Evolutionary conservation across 2,797 vertebrate species (phyloP), one percentile per base, ranked within the genome.

Genomic region (Salmo trutta): DNA sequence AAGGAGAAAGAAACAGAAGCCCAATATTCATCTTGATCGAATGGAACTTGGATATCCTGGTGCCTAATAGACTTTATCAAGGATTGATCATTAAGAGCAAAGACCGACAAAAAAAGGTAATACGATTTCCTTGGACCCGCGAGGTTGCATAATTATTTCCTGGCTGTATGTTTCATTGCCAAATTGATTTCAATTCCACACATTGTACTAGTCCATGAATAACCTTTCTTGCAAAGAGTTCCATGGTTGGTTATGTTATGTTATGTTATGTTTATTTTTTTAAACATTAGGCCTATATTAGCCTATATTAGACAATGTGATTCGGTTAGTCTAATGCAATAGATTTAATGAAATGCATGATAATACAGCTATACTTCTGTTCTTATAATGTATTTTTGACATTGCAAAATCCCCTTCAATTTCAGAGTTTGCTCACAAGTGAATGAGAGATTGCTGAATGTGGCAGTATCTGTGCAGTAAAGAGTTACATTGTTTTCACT

Each of bases 41-140:
- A 79, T 77, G 90, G 86, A 83, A 87, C 69, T 75, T 82, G 85
- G 80, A 86, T 78, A 84, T 78, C 41, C 73, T 73, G 65, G 59
- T 71, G 68, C 65, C 56, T 82, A 75, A 68, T 77, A 62, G 53
- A 79, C 53, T 6, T 75, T 77, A 80, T 64, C 73, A 86, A 81
- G 81, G 36, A 79, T 71, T 41, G 77, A 67, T 31, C 74, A 79
- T 67, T 67, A 65, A 56, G 36, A 65, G 21, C 64, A 85, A 66
- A 84, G 75, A 71, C 51, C 78, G 73, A 56, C 36, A 51, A 52
- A 21, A 74, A 75, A 65, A 81, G 84, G 85, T 83, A 67, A 29
- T 29, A 78, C 21, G 21, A 10, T 6, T 24, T 51, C 14, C 36
- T 24, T 24, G 19, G 21, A 41, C 21, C 17, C 3, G 4, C 29